These are phyloP conservation scores for Apogon hyalosoma DNA, from an alignment of 2,797 vertebrate species.

Conservation along the genomic window DNA sequence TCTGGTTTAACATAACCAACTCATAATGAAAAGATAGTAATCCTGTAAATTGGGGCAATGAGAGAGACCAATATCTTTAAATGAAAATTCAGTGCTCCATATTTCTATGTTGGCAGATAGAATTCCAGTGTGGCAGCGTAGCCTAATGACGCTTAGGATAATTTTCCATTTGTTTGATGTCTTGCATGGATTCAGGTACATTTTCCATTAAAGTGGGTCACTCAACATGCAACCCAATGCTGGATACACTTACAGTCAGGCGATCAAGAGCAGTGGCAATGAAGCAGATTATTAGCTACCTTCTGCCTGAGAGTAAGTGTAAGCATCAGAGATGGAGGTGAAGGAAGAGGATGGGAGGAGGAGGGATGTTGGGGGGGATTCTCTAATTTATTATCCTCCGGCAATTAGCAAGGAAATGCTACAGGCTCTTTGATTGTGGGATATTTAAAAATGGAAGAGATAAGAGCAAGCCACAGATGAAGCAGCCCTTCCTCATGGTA, in stretches of 20 bases:
- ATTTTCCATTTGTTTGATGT: slow-evolving; percentile 67
- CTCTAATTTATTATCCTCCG: slow-evolving; percentile 81
- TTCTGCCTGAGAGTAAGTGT: slow-evolving; percentile 55
- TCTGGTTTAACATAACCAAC: slow-evolving; percentile 69
- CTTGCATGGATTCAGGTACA: slow-evolving; percentile 63
- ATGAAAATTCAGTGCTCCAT: slow-evolving; percentile 59
- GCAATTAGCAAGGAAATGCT: slow-evolving; percentile 84
- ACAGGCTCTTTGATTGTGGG: slow-evolving; percentile 80
- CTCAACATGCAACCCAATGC: slow-evolving; percentile 47
- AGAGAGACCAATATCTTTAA: slow-evolving; percentile 71
- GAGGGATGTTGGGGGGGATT: slow-evolving; percentile 37
- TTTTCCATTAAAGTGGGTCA: slow-evolving; percentile 77
- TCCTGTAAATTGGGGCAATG: slow-evolving; percentile 80
- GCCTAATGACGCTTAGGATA: slow-evolving; percentile 59
- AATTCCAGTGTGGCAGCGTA: slow-evolving; percentile 19
- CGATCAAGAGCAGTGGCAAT: slow-evolving; percentile 54
- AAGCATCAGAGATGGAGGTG: slow-evolving; percentile 53
- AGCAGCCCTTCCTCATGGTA: slow-evolving; percentile 73
- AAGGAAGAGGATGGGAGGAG: slow-evolving; percentile 31
- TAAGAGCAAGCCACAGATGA: slow-evolving; percentile 78
- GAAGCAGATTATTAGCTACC: slow-evolving; percentile 68
- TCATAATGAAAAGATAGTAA: slow-evolving; percentile 78
- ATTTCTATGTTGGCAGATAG: slow-evolving; percentile 53
- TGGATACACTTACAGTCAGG: slow-evolving; percentile 58
- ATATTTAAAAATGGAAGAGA: slow-evolving; percentile 83